A percentile compares a stretch with the other conserved stretches of the same genome.
These are phyloP conservation scores for Conops quadrifasciatus DNA, from an alignment of 2,888 invertebrate genomes.

Conservation along the genomic window DNA sequence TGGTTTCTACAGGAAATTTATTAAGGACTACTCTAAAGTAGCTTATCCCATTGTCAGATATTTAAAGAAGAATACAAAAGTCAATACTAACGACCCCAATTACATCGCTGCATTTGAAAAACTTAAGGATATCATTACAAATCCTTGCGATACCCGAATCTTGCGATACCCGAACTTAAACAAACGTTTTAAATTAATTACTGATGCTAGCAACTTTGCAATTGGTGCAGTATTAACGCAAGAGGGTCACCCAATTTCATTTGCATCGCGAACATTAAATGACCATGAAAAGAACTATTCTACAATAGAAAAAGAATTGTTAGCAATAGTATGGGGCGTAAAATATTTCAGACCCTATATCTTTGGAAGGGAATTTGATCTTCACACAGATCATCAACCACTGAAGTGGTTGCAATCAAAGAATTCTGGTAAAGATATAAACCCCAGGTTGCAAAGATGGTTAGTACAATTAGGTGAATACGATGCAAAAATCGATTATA, in stretches of 20 bases:
- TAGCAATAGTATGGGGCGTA: slow-evolving; percentile 47
- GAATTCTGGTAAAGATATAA: slow-evolving; percentile 45
- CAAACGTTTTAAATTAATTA: slow-evolving; percentile 43
- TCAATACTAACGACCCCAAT: slow-evolving; percentile 42
- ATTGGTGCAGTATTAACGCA: slow-evolving; percentile 45
- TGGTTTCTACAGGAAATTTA: slow-evolving; percentile 48
- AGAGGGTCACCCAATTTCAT: slow-evolving; percentile 47
- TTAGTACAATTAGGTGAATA: slow-evolving; percentile 50
- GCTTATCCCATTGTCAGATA: slow-evolving; percentile 40
- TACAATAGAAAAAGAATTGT: slow-evolving; percentile 55
- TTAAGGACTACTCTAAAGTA: slow-evolving; percentile 49
- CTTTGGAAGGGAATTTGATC: slow-evolving; percentile 48
- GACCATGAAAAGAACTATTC: slow-evolving; percentile 46
- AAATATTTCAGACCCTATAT: slow-evolving; percentile 53
- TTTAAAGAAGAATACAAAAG: slow-evolving; percentile 42
- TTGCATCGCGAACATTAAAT: slow-evolving; percentile 48
- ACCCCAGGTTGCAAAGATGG: slow-evolving; percentile 50
- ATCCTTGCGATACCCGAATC: slow-evolving; percentile 23
- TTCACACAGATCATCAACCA: slow-evolving; percentile 53
- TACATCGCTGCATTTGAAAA: slow-evolving; percentile 35
- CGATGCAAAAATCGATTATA: slow-evolving; percentile 47
- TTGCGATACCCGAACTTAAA: slow-evolving; percentile 47
- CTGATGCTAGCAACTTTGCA: slow-evolving; percentile 20
- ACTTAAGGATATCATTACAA: slow-evolving; percentile 39
- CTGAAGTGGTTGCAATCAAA: slow-evolving; percentile 44